phyloP scores from a whole-genome alignment of 2,113 vertebrate genomes.

The Pollachius pollachius region DNA sequence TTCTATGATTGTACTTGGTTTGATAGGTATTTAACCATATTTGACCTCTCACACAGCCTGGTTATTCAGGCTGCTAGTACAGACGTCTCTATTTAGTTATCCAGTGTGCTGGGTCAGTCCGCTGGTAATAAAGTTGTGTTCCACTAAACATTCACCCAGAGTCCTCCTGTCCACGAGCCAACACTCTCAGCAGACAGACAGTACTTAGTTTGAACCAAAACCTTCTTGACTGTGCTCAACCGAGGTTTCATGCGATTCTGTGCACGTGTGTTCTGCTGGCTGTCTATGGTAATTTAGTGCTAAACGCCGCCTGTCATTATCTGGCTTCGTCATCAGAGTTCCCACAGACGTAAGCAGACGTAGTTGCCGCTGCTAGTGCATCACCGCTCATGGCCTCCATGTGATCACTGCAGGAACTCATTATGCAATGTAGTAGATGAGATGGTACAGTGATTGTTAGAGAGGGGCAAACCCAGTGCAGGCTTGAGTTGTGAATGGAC shows the following conservation, averaged over 20 bases:
- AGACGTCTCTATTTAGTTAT: constrained; percentile 7
- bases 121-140: constrained; percentile 27
- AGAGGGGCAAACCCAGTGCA: background rate
- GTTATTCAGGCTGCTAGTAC: background rate
- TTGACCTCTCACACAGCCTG: background rate
- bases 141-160: no score
- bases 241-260: background rate
- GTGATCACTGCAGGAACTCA: constrained; percentile 26
- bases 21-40: background rate
- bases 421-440: constrained; percentile 36
- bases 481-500: background rate
- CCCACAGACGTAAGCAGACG: no score
- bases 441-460: constrained; percentile 26
- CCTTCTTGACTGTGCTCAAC: constrained; percentile 3
- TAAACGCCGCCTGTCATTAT: background rate
- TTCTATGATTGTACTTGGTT: no score
- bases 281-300: background rate
- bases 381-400: constrained; percentile 7
- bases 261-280: background rate
- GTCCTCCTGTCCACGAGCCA: no score
- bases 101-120: constrained; percentile 16
- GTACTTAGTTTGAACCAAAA: background rate
- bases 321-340: constrained; percentile 28
- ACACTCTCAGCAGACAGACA: constrained; percentile 14
- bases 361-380: constrained; percentile 6